phyloP scores from a whole-genome alignment of 2,888 invertebrate genomes.

The Epistrophella euchroma region DNA sequence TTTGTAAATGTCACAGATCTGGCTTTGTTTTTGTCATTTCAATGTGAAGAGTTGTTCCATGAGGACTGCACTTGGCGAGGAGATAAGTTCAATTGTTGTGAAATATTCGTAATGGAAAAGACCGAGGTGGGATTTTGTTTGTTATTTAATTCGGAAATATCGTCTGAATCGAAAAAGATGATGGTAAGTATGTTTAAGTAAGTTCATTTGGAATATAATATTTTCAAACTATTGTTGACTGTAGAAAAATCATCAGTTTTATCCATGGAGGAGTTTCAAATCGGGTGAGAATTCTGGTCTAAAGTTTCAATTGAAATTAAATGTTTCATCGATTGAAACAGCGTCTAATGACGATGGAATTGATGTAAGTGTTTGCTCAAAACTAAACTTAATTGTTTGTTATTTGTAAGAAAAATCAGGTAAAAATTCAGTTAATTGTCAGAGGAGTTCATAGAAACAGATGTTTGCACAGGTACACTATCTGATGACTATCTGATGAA shows the following conservation, averaged over 20 bases:
- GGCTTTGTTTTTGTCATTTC: constrained; percentile 77
- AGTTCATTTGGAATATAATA: not conserved
- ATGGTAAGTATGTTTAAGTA: constrained; percentile 47
- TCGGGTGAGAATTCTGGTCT: constrained; percentile 80
- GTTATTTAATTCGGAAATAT: constrained; percentile 83
- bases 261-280: constrained; percentile 80
- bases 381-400: too few relatives aligned
- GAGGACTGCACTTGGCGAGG: constrained; percentile 83
- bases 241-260: constrained; percentile 74
- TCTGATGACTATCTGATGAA: too few relatives aligned
- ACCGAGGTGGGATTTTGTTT: constrained; percentile 84
- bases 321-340: constrained; percentile 69
- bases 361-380: constrained; percentile 75
- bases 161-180: constrained; percentile 68
- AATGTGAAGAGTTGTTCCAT: constrained; percentile 83
- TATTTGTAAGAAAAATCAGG: too few relatives aligned
- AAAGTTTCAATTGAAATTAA: constrained; percentile 77
- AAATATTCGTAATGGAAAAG: constrained; percentile 83
- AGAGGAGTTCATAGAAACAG: too few relatives aligned
- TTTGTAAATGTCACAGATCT: constrained; percentile 79
- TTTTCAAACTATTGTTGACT: not conserved
- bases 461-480: too few relatives aligned
- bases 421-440: too few relatives aligned
- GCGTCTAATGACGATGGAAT: constrained; percentile 77
- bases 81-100: constrained; percentile 82